These are phyloP conservation scores for Hesperia comma DNA, from an alignment of 2,888 invertebrate genomes.

Conservation along the genomic window DNA sequence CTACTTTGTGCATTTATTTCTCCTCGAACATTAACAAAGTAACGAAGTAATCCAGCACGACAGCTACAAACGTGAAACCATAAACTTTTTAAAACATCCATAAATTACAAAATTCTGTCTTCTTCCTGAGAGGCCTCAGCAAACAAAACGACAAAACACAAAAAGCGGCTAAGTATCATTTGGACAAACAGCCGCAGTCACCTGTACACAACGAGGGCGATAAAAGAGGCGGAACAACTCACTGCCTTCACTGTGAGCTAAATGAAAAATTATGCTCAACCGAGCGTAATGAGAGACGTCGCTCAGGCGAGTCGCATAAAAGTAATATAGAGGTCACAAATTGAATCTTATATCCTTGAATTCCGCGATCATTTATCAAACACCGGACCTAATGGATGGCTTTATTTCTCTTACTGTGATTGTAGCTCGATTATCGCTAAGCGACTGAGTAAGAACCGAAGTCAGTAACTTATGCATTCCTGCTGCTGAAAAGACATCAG, in stretches of 20 bases:
- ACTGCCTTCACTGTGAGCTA: constrained; percentile 31
- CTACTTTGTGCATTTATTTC: neutral
- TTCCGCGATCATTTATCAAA: neutral
- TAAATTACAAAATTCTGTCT: constrained; percentile 2
- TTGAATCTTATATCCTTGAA: constrained; percentile 1
- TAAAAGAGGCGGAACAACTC: constrained; percentile 19
- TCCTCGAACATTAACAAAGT: neutral
- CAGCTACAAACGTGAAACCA: neutral
- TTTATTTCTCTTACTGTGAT: too few species aligned
- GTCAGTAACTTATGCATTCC: too few species aligned
- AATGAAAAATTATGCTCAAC: constrained; percentile 48
- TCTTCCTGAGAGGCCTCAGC: neutral
- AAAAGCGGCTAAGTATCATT: constrained; percentile 22
- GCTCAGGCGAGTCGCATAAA: neutral
- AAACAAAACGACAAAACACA: constrained; percentile 15
- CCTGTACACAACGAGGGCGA: constrained; percentile 27
- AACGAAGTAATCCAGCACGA: neutral
- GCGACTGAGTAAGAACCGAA: too few species aligned
- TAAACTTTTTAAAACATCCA: neutral
- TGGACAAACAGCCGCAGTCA: constrained; percentile 28
- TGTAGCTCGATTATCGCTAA: too few species aligned
- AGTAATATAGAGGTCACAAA: constrained; percentile 4
- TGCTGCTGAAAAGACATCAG: too few species aligned
- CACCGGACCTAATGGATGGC: too few species aligned
- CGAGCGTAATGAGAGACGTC: constrained; percentile 38